Base-by-base conservation (phyloP, 2,888 invertebrate genomes). In the Eristalinus sepulchralis region DNA sequence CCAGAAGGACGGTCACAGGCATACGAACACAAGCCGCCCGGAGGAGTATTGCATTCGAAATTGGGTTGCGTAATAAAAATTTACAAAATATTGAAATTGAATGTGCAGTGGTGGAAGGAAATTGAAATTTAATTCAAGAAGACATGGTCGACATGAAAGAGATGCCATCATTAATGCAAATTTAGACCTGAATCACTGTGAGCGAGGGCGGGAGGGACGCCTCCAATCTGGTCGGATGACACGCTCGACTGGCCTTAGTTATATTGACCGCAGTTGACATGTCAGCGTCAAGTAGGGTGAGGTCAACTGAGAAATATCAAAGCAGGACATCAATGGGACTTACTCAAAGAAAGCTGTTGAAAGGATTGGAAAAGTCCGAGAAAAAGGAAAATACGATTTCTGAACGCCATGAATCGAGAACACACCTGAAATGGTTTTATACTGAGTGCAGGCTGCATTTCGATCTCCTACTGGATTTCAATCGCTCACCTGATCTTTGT, bases 11-110 rank as follows among this genome's bases (percentile, higher is more conserved):
- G 55, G 22, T 75, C 53, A 47, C 47, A 39, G n/a, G 13, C n/a
- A 39, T n/a, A 13, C 39, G 8, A n/a, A 47, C 47, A 47, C 17
- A 47, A 6, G 20, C 67, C 67, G 64, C 71, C 20, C 33, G 70
- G 59, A 34, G 64, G 57, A 76, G 72, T 63, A 81, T 72, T 81
- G 84, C 81, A 85, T 77, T 81, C 36, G 66, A 68, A 85, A 77
- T 81, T 81, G 76, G 72, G 76, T 81, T 85, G 76, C 53, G 76
- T 85, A 68, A 24, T 81, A 81, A 85, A 77, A 64, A 81, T 72
- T 81, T 85, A 68, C 68, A 85, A 85, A 85, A 85, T 85, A 85
- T 85, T 85, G 76, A 64, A 85, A 81, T 85, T 85, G 84, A 85
- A 81, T 85, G 84, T 81, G 84, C 76, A 85, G 72, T 76, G 71